phyloP scores from a whole-genome alignment of 2,113 vertebrate genomes.

The Progne subis region DNA sequence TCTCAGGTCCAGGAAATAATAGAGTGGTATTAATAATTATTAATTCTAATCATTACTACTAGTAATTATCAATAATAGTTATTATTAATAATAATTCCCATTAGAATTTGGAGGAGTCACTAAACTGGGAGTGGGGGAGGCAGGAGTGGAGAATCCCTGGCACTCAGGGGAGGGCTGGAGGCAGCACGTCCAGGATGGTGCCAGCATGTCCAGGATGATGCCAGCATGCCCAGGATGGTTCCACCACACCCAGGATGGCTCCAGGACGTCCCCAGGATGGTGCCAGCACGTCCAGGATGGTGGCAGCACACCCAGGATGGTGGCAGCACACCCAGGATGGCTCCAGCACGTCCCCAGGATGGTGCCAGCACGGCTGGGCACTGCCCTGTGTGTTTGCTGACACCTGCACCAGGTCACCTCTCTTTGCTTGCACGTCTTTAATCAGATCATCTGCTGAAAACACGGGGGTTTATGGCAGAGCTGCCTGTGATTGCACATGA shows the following conservation, averaged over 20 bases:
- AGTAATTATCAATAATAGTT: no score
- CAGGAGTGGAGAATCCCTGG: neutral
- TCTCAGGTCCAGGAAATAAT: neutral
- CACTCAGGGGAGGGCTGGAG: neutral
- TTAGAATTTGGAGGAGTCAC: no score
- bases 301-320: neutral
- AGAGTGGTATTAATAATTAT: neutral
- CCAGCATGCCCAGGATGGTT: neutral
- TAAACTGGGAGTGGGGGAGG: neutral
- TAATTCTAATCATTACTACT: no score
- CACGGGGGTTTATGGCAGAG: neutral
- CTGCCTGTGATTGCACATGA: neutral
- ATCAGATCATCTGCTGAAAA: conserved; percentile 1
- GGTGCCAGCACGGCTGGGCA: neutral
- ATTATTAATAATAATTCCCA: neutral
- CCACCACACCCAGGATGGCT: neutral
- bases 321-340: neutral
- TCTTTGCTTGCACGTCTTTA: neutral
- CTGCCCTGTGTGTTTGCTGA: neutral
- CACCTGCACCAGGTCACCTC: neutral
- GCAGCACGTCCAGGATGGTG: neutral
- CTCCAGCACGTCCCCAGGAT: neutral
- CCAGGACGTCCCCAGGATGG: neutral
- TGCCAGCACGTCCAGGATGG: neutral
- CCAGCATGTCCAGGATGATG: neutral